Evolutionary conservation across 2,797 vertebrate genomes (phyloP), one percentile per base, ranked within the genome.

Genomic region (Gobionotothen gibberifrons): DNA sequence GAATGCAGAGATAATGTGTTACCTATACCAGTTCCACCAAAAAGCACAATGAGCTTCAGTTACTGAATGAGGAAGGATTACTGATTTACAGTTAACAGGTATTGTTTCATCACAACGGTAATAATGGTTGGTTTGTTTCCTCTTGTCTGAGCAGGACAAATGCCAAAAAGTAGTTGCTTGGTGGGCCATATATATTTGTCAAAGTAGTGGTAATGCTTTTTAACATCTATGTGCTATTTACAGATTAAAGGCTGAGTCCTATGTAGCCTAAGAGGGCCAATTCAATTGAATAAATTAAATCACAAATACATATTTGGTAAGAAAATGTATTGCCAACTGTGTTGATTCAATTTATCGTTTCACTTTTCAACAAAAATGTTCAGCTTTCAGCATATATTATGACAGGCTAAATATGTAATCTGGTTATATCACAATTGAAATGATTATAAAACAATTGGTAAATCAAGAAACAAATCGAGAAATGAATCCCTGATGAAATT

Each of bases 21-120:
- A n/a, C 48, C 64, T 42, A 8, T 9, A 75, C 4, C 5, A 55
- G 9, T 66, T 73, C 29, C 49, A 26, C 4, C 3, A 5, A 14
- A 42, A 49, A 39, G 44, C 4, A 39, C 3, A 56, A 42, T 21
- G 43, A 81, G 70, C 32, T 62, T 66, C 16, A 16, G 39, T 16
- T 64, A 54, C 2, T 36, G 1, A 63, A 80, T 51, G 32, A 77
- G 64, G 65, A 89, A 86, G 14, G 11, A 26, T 36, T 5, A 14
- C 68, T 44, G 0, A 57, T 72, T 83, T 54, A 62, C 48, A 64
- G 42, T 55, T 63, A 21, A 67, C 5, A 11, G 8, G 1, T 4
- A 10, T 47, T 44, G 52, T 8, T 72, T 36, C 3, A 32, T 36
- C 9, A 22, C 7, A 3, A 26, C 4, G 0, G 3, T 7, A 21